Conservation (phyloP, 2,888 invertebrate genomes). For the Hedychridium roseum region DNA sequence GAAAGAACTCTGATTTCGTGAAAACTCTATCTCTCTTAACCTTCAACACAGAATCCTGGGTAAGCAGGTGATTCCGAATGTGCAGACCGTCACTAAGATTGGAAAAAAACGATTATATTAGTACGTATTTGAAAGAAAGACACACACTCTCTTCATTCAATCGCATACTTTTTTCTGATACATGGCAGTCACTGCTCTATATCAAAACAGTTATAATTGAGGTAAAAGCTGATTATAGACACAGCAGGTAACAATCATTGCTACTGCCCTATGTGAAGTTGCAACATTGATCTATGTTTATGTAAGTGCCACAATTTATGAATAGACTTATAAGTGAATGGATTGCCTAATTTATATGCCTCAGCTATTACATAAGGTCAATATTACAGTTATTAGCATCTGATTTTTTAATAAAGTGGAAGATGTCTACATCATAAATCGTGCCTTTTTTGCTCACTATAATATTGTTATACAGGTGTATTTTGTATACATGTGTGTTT, state of each 20-base stretch:
- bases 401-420: too few relatives aligned
- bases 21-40: conserved; percentile 56
- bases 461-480: conserved; percentile 13
- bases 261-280: conserved; percentile 16
- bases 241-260: not conserved
- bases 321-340: conserved; percentile 4
- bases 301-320: conserved; percentile 9
- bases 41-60: conserved; percentile 61
- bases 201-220: not conserved
- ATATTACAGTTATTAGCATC: conserved; percentile 22
- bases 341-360: conserved; percentile 5
- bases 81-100: conserved; percentile 62
- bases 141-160: conserved; percentile 56
- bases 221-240: not conserved
- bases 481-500: conserved; percentile 13
- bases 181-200: too few relatives aligned
- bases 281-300: conserved; percentile 9
- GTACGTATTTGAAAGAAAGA: conserved; percentile 55
- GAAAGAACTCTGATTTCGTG: conserved; percentile 29
- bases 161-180: too few relatives aligned
- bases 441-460: conserved; percentile 14
- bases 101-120: conserved; percentile 63
- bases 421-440: too few relatives aligned
- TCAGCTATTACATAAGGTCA: conserved; percentile 16
- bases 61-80: conserved; percentile 61